A percentile compares a stretch with the other conserved stretches of the same genome.
Evolutionary conservation across 2,888 invertebrate genomes (phyloP).

Genomic region (Brachypalpus laphriformis): DNA sequence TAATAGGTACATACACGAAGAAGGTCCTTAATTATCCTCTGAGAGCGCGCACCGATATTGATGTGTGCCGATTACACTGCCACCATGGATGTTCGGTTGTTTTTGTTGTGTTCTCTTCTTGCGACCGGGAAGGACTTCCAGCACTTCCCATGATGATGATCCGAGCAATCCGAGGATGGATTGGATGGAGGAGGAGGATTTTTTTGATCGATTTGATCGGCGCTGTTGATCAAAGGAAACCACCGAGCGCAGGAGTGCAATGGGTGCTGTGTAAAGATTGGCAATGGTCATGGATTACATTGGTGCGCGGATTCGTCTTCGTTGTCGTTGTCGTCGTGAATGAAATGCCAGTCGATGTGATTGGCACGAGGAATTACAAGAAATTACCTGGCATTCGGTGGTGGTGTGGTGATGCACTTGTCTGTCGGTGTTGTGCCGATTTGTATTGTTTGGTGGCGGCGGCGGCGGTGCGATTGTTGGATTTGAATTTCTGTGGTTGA

Average conservation of each 20-base stretch:
- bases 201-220: conserved; percentile 83
- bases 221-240: conserved; percentile 82
- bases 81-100: conserved; percentile 48
- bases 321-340: conserved; percentile 55
- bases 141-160: conserved; percentile 56
- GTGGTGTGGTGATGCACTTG: conserved; percentile 55
- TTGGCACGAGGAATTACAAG: conserved; percentile 64
- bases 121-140: conserved; percentile 48
- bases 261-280: conserved; percentile 65
- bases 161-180: conserved; percentile 78
- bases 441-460: conserved; percentile 49
- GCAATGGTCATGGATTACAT: conserved; percentile 72
- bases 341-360: conserved; percentile 54
- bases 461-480: conserved; percentile 53
- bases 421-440: conserved; percentile 37
- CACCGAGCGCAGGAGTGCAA: conserved; percentile 71
- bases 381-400: conserved; percentile 60
- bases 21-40: conserved; percentile 83
- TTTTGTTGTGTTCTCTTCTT: conserved; percentile 25
- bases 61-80: conserved; percentile 78
- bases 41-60: conserved; percentile 74
- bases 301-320: conserved; percentile 57
- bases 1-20: conserved; percentile 83
- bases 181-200: conserved; percentile 78
- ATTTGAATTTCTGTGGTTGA: conserved; percentile 57